Evolutionary conservation across 2,797 vertebrate genomes (phyloP), one percentile per base, ranked within the genome.

Genomic region (Sebastes steindachneri): DNA sequence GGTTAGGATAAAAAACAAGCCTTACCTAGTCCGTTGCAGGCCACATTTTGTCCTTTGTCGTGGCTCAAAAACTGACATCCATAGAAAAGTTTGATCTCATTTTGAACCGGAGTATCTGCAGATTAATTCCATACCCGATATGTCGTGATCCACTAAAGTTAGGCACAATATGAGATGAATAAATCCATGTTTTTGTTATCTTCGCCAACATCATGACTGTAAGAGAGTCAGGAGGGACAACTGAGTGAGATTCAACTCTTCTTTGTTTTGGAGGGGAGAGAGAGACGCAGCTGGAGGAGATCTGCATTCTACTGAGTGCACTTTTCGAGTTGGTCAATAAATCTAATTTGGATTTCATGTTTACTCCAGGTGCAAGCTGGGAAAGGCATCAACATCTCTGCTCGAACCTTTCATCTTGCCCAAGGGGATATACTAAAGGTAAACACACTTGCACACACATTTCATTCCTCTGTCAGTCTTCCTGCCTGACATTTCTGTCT

Each of bases 401-500:
- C 98, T 68, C 92, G 98, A 95, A 99, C 98, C 26, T 99, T 99
- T 96, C 98, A 99, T 88, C 96, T 99, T 81, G 97, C 98, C 70
- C 98, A 99, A 94, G 98, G 98, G 83, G 98, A 99, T 94, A 97
- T 98, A 93, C 97, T 99, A 82, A 99, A 99, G 97, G 98, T 99
- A 87, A 85, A 71, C 59, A 81, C 12, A 70, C 21, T 21, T 4
- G 2, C 15, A 41, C 64, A 65, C 68, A 77, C 51, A 71, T 65
- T 23, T 73, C 19, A 41, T 67, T 48, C 51, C n/a, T 54, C 37
- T 37, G 67, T 73, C 33, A 26, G 57, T 82, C 60, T 23, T 21
- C 14, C n/a, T 45, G 37, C 21, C 41, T 60, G 9, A 66, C 35
- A 69, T 66, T n/a, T 48, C 14, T 65, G 17, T 45, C 11, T 14